Evolutionary conservation across 2,113 vertebrate species (phyloP).

Genomic region (Stegastes partitus): DNA sequence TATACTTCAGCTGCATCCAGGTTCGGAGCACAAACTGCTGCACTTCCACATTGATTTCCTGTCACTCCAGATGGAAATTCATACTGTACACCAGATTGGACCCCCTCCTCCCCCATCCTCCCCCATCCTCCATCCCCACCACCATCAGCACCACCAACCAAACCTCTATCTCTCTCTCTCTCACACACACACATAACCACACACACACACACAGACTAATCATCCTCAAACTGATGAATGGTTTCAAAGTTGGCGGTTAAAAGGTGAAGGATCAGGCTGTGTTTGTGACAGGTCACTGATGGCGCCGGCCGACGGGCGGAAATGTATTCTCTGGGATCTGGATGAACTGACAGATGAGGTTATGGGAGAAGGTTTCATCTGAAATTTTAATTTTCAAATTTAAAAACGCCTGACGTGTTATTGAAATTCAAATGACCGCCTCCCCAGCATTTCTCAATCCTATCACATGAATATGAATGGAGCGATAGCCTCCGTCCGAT

Average conservation of each 20-base stretch:
- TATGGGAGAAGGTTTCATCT: constrained; percentile 64
- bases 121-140: neutral
- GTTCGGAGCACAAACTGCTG: constrained; percentile 66
- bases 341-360: constrained; percentile 67
- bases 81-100: constrained; percentile 69
- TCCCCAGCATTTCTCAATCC: constrained; percentile 66
- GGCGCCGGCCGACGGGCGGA: constrained; percentile 45
- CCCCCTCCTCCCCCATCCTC: neutral
- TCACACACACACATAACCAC: constrained; percentile 4
- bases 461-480: constrained; percentile 79
- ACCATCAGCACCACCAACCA: neutral
- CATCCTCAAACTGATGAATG: constrained; percentile 55
- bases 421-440: constrained; percentile 80
- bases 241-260: constrained; percentile 50
- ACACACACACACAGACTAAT: constrained; percentile 33
- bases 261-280: constrained; percentile 57
- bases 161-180: neutral
- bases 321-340: constrained; percentile 68
- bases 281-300: constrained; percentile 70
- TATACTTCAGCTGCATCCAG: constrained; percentile 63
- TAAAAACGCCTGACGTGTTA: constrained; percentile 54
- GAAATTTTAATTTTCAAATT: constrained; percentile 67
- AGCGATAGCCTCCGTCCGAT: constrained; percentile 53
- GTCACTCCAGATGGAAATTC: constrained; percentile 76
- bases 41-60: constrained; percentile 78